phyloP scores from a whole-genome alignment of 2,113 vertebrate genomes.

The Sarotherodon lohbergeri region DNA sequence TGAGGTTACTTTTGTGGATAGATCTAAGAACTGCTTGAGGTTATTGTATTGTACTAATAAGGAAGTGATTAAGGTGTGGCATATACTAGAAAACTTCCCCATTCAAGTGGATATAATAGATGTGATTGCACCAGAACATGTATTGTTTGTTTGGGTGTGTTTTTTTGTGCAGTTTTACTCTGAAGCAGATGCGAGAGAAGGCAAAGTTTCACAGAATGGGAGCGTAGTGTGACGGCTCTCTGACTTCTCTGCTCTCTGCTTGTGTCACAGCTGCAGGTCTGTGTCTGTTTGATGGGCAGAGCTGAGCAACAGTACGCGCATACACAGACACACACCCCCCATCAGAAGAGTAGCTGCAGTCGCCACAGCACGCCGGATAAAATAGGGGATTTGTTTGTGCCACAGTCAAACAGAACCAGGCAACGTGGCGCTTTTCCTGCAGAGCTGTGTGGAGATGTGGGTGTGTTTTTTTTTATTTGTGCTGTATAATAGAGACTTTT shows the following conservation, averaged over 20 bases:
- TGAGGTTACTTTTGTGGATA: not conserved
- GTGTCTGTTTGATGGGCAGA: not conserved
- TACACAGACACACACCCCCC: fast-evolving
- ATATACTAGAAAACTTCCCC: not conserved
- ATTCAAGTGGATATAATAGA: not conserved
- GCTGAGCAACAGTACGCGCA: not conserved
- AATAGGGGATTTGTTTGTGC: not conserved
- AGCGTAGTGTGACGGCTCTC: not conserved
- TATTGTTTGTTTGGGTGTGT: not conserved
- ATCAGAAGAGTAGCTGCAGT: not conserved
- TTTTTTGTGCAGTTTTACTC: not conserved
- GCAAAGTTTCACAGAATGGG: not conserved
- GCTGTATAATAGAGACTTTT: not conserved
- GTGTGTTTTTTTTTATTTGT: not conserved
- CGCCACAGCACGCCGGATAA: not conserved
- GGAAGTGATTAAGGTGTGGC: not conserved
- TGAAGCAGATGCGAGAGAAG: not conserved
- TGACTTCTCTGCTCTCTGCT: not conserved
- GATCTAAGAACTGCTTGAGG: not conserved
- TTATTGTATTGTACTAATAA: not conserved
- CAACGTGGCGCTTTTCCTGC: not conserved
- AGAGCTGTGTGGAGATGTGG: not conserved
- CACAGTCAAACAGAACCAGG: not conserved
- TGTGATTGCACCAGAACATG: not conserved
- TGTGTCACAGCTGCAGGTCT: not conserved